Evolutionary conservation across 2,113 vertebrate genomes (phyloP), one percentile per base, ranked within the genome.

Genomic region (Egretta garzetta): DNA sequence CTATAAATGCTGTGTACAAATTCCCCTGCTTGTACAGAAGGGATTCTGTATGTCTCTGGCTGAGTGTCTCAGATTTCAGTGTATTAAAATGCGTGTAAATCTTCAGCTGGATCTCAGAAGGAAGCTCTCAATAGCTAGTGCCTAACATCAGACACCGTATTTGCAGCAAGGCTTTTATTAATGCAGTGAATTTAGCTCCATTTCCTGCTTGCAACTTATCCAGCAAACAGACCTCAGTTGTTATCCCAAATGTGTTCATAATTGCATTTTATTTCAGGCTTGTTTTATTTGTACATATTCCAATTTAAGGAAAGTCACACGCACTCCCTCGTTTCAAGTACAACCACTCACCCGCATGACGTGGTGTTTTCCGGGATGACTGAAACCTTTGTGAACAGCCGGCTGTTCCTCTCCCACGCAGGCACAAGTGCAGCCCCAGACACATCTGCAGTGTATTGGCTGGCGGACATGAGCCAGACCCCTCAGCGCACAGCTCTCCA

Each of bases 231-330:
- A 66, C 53, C 80, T 83, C 59, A 73, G 85, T 70, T 86, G 55
- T 90, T 76, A 66, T 55, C 88, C 89, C 58, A 68, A 95, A 95
- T 17, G 49, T 85, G 91, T 89, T 92, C 94, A 75, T 92, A 94
- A 92, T 73, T 68, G 47, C 39, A 62, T 89, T 90, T 96, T 50
- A 93, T 96, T 94, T 76, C 77, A 55, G 39, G 77, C 53, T 71
- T 91, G 77, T 58, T 96, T 90, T 76, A 88, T 80, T 94, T 96
- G 93, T 93, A 91, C 6, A 7, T 27, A 73, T 62, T 90, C 91
- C 84, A 93, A 58, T 26, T 12, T 35, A 56, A 35, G 68, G 82
- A 71, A 92, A 88, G 83, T 94, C 89, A 72, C 80, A 80, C 5
- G 2, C 73, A 58, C 66, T 62, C 80, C 64, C n/a, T 50, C 10